Evolutionary conservation across 1,140 invertebrate genomes (phyloP).

Genomic region (Drosophila repleta): DNA sequence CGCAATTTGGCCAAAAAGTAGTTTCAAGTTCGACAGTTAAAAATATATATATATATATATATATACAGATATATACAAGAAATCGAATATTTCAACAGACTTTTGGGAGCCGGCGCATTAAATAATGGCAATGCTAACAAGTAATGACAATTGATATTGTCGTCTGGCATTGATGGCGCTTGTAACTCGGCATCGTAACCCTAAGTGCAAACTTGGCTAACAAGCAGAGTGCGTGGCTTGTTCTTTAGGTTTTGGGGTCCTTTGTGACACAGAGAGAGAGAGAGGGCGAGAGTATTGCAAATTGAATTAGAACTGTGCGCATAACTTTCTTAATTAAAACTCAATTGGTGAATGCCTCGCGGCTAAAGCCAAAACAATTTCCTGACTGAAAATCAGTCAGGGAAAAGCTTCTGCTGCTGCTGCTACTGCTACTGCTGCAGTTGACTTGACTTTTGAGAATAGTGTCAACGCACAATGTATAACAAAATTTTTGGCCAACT

Average conservation of each 20-base stretch:
- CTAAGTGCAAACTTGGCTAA: constrained; percentile 15
- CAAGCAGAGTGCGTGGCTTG: not conserved
- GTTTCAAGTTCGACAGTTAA: constrained; percentile 52
- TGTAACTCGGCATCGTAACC: not conserved
- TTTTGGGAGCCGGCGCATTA: constrained; percentile 52
- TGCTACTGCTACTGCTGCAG: not conserved
- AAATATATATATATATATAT: not conserved
- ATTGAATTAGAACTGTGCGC: constrained; percentile 62
- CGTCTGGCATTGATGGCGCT: constrained; percentile 56
- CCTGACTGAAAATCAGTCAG: constrained; percentile 34
- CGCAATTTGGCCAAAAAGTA: constrained; percentile 47
- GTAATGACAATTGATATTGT: constrained; percentile 71
- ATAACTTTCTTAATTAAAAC: constrained; percentile 80
- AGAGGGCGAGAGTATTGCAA: constrained; percentile 41
- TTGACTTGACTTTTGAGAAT: constrained; percentile 29
- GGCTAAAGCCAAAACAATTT: constrained; percentile 56
- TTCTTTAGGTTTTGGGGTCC: constrained; percentile 24
- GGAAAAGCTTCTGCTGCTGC: not conserved
- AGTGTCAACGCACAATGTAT: constrained; percentile 59
- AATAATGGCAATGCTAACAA: constrained; percentile 52
- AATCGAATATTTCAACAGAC: constrained; percentile 29
- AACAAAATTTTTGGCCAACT: constrained; percentile 47
- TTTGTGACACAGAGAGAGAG: no score
- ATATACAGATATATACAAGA: no score
- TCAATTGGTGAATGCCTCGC: constrained; percentile 64